phyloP scores from a whole-genome alignment of 2,888 invertebrate species.

The Synergus itoensis region DNA sequence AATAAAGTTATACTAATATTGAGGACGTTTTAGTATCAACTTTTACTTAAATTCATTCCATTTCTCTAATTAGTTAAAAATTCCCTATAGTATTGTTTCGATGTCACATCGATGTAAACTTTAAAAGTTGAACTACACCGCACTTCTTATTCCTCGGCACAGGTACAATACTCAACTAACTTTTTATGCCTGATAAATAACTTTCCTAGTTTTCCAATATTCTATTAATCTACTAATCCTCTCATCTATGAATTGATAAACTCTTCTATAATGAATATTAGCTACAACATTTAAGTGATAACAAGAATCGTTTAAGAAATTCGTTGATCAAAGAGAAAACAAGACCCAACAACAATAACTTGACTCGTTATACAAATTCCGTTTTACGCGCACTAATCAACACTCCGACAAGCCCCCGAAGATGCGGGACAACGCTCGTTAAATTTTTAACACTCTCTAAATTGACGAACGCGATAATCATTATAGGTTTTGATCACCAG shows the following conservation, averaged over 20 bases:
- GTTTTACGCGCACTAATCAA: slow-evolving; percentile 17
- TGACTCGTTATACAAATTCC: slow-evolving; percentile 5
- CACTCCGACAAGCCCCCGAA: slow-evolving; percentile 7
- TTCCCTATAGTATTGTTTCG: slow-evolving; percentile 32
- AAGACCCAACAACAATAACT: slow-evolving; percentile 29
- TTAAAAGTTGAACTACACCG: slow-evolving; percentile 4
- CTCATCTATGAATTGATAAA: slow-evolving; percentile 9
- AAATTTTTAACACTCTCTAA: slow-evolving; percentile 10
- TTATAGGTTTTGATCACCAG: not conserved
- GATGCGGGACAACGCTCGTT: not conserved
- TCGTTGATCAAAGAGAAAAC: slow-evolving; percentile 23
- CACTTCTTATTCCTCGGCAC: slow-evolving; percentile 34
- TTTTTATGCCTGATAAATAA: not conserved
- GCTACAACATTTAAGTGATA: slow-evolving; percentile 34
- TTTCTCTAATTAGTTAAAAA: slow-evolving; percentile 4
- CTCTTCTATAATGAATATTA: slow-evolving; percentile 20
- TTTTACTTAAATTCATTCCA: slow-evolving; percentile 12
- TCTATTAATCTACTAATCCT: not conserved
- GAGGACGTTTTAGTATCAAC: slow-evolving; percentile 7
- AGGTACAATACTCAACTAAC: slow-evolving; percentile 26
- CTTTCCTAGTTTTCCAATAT: not conserved
- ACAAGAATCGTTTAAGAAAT: slow-evolving; percentile 26
- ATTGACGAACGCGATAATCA: not conserved
- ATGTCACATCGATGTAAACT: slow-evolving; percentile 31
- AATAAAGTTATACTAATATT: not conserved